phyloP scores from a whole-genome alignment of 2,888 invertebrate species.

The Phortica okadai region DNA sequence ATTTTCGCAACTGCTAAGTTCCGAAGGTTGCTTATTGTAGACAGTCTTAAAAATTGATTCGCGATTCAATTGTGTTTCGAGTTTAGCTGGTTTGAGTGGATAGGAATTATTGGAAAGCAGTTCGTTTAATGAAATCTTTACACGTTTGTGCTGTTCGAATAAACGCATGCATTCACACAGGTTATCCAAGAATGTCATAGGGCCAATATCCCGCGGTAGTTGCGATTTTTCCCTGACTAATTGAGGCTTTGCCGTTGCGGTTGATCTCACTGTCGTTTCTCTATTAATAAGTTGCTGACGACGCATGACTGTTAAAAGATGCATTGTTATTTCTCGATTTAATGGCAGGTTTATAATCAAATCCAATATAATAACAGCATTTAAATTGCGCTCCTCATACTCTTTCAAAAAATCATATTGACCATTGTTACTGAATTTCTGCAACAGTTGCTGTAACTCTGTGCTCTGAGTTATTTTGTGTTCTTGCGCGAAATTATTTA shows the following conservation, averaged over 20 bases:
- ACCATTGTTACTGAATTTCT: constrained; percentile 62
- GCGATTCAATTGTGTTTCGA: constrained; percentile 64
- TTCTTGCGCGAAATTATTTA: constrained; percentile 79
- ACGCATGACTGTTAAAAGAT: constrained; percentile 70
- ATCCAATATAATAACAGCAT: constrained; percentile 72
- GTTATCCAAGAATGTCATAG: constrained; percentile 65
- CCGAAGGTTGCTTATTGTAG: constrained; percentile 56
- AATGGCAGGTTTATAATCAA: constrained; percentile 72
- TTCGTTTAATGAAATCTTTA: constrained; percentile 57
- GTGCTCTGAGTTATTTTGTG: constrained; percentile 65
- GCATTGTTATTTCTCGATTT: constrained; percentile 73
- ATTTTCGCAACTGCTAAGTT: constrained; percentile 62
- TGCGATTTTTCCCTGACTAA: constrained; percentile 34
- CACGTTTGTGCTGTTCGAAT: constrained; percentile 50
- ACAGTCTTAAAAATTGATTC: constrained; percentile 64
- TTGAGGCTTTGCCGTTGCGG: neutral
- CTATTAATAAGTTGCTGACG: constrained; percentile 63
- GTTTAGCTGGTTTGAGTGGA: constrained; percentile 61
- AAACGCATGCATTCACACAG: constrained; percentile 72
- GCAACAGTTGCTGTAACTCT: constrained; percentile 63
- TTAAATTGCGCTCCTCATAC: constrained; percentile 67
- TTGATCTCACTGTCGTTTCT: neutral
- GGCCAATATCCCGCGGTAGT: constrained; percentile 66
- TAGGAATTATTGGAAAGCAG: constrained; percentile 65
- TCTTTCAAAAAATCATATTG: constrained; percentile 70